Evolutionary conservation across 2,113 vertebrate genomes (phyloP), one percentile per base, ranked within the genome.

Genomic region (Neomonachus schauinslandi): DNA sequence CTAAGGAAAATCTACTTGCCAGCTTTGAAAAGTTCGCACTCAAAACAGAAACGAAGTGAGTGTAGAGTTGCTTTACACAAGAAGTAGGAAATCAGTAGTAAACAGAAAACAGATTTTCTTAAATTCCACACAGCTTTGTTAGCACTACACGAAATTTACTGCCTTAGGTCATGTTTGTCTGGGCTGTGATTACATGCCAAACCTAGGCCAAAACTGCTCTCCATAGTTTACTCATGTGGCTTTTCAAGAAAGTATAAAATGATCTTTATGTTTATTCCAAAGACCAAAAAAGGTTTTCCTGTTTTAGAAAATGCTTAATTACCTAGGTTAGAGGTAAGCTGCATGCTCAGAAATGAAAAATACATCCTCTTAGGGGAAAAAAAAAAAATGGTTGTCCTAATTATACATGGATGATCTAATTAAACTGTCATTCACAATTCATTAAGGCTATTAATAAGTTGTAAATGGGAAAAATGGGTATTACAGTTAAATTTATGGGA

Each of bases 171-270:
- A 55, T 33, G 63, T 63, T 92, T 53, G 28, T 82, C 93, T 94
- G 69, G 71, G 36, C 72, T 94, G 90, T 33, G 79, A 74, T 53
- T 79, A 91, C 59, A 95, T 36, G 39, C 16, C 79, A 97, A 96
- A 92, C 82, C 19, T 36, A 57, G 5, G 65, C 42, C 92, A 84
- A 94, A 92, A 93, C 1, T 91, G 65, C 0, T 0, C 12, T 49
- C 16, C 11, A 18, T 21, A 72, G 49, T 91, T 87, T 46, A 31
- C 69, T 12, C 81, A 85, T 53, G 53, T 46, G 10, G 26, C 89
- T 97, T 97, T 97, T 95, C 61, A 96, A 88, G 93, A 95, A 97
- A 94, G 42, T 77, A 72, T 51, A 95, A 95, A 77, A 36, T 39
- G 28, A 89, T 77, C 57, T 72, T 49, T 33, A 61, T 94, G 39